Evolutionary conservation across 2,888 invertebrate species (phyloP), one percentile per base, ranked within the genome.

Genomic region (Pseudococcus jackbeardsleyi): DNA sequence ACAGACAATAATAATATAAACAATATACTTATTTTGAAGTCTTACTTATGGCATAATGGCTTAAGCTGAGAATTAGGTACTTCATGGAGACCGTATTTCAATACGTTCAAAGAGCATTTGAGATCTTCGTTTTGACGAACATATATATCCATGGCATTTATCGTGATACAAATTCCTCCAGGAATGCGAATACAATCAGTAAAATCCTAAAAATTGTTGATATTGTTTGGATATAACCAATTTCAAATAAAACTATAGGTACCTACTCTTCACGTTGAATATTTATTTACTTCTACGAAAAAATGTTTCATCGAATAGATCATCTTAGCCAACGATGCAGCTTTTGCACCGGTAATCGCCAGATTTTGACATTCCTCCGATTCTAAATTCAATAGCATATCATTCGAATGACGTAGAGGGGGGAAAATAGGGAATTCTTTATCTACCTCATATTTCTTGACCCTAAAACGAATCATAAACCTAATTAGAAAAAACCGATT

Each of bases 281-380:
- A 54, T 39, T 64, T 7, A 19, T 86, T 26, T 39, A 46, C 50
- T 15, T 77, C 9, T 19, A 39, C 50, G 26, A 50, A 87, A 15
- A 48, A 39, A 33, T 87, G 17, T 15, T 68, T 26, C 33, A 87
- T 26, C 11, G 22, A 79, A 26, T 50, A 91, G 11, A 92, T 91
- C 82, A 96, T 92, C 64, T 94, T 91, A 0, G 95, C 95, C 17
- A 97, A 91, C 2, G 96, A 96, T 0, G 95, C 94, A 12, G 95
- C 96, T 91, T 96, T 97, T 0, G 96, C 96, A 0, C 97, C 97
- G 0, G 95, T 95, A 12, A 95, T 91, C 11, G 91, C 91, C 0
- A 93, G 91, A 89, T 93, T 93, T 39, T 92, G 92, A 42, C 94
- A 93, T 17, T 92, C 92, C 0, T 91, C 90, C 15, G 93, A 92